phyloP scores from a whole-genome alignment of 2,113 vertebrate genomes.

The zebrafish (Danio rerio) region GRCz12tu NC_133200.1:4914501-4915000 shows the following conservation, averaged over 20 bases:
- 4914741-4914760: not conserved
- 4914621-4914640: slow-evolving; percentile 7
- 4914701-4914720: not conserved
- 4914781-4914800: not conserved
- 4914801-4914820: not conserved
- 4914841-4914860: not conserved
- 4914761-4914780: not conserved
- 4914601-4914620: slow-evolving; percentile 7
- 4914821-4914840: not conserved
- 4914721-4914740: not conserved
- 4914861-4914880: not conserved
- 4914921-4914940: too few species aligned
- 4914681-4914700: not conserved
- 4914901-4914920: too few species aligned
- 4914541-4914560: not conserved
- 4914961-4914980: too few species aligned
- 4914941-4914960: too few species aligned
- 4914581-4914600: not conserved
- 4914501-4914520: not conserved
- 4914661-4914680: slow-evolving; percentile 17
- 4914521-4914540: not conserved
- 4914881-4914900: not conserved
- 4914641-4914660: slow-evolving; percentile 1
- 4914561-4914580: not conserved
- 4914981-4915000: too few species aligned